phyloP scores from a whole-genome alignment of 2,888 invertebrate species.

The Rosalia funebris region DNA sequence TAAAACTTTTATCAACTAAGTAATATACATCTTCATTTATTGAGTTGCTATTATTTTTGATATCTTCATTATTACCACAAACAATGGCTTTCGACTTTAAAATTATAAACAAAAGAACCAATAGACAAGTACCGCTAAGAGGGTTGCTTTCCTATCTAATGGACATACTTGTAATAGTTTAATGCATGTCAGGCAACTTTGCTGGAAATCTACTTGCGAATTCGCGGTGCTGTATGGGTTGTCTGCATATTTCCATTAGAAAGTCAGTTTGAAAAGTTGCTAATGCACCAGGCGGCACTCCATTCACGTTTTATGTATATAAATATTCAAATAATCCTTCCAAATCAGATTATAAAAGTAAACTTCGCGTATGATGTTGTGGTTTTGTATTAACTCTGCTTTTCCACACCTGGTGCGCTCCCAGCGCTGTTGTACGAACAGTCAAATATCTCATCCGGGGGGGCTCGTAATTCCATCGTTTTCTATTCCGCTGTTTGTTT shows the following conservation, averaged over 20 bases:
- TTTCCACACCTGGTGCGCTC: constrained; percentile 53
- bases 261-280: constrained; percentile 59
- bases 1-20: too few relatives aligned
- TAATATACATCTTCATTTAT: too few relatives aligned
- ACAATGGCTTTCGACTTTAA: too few relatives aligned
- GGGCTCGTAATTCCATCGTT: constrained; percentile 27
- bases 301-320: constrained; percentile 61
- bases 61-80: too few relatives aligned
- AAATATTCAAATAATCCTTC: constrained; percentile 64
- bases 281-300: constrained; percentile 60
- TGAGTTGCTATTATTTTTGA: too few relatives aligned
- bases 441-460: constrained; percentile 23
- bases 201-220: constrained; percentile 28
- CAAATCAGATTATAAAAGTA: constrained; percentile 64
- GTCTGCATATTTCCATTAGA: constrained; percentile 56
- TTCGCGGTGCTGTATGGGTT: constrained; percentile 30
- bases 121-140: too few relatives aligned
- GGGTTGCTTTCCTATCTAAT: neutral
- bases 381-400: constrained; percentile 61
- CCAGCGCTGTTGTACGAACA: constrained; percentile 45
- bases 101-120: too few relatives aligned
- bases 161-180: constrained; percentile 17
- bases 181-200: constrained; percentile 15
- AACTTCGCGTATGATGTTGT: constrained; percentile 63
- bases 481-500: constrained; percentile 36